These are phyloP conservation scores for Eristalinus sepulchralis DNA, from an alignment of 2,888 invertebrate genomes.

Conservation along the genomic window DNA sequence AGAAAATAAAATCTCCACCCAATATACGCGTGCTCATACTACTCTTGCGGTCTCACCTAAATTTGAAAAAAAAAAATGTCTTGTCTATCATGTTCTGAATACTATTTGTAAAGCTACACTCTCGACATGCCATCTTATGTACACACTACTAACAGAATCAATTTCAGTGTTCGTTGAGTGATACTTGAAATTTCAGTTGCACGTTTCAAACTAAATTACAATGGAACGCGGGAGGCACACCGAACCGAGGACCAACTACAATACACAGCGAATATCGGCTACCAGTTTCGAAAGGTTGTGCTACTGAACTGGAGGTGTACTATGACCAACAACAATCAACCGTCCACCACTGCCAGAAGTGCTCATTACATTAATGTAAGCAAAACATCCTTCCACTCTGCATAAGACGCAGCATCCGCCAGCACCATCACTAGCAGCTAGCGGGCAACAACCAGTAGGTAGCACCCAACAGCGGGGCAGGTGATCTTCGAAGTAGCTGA, in stretches of 20 bases:
- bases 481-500: constrained; percentile 77
- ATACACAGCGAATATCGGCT: constrained; percentile 40
- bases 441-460: constrained; percentile 37
- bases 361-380: constrained; percentile 75
- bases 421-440: constrained; percentile 14
- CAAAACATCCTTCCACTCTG: constrained; percentile 65
- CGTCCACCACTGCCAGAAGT: constrained; percentile 76
- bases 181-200: constrained; percentile 35
- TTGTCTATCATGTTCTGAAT: not conserved
- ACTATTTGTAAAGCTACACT: not conserved
- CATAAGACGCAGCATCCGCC: constrained; percentile 61
- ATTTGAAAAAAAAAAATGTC: not conserved
- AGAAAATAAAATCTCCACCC: no score
- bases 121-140: not conserved
- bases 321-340: constrained; percentile 72
- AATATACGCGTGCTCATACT: not conserved
- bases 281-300: constrained; percentile 39
- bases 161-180: constrained; percentile 29
- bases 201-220: constrained; percentile 41
- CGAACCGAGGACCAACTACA: constrained; percentile 24
- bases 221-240: constrained; percentile 15
- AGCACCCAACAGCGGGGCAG: constrained; percentile 56
- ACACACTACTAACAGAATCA: constrained; percentile 13
- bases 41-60: not conserved
- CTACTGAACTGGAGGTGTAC: constrained; percentile 48